Base-by-base conservation (phyloP, 1,140 invertebrate species). In the Drosophila ercepeae region DNA sequence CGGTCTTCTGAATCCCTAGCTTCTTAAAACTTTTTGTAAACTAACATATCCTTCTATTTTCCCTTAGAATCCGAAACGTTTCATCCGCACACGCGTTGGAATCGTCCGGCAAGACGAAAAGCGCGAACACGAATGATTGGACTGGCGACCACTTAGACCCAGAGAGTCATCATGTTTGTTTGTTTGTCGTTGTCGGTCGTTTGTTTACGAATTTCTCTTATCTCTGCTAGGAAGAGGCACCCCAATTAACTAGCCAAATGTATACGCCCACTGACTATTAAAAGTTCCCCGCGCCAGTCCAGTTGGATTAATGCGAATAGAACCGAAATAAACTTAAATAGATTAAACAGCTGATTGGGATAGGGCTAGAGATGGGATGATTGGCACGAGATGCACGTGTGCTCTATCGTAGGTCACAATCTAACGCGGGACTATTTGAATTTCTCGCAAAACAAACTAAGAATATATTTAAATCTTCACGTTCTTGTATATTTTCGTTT, bases 161-260 rank as follows among this genome's bases (percentile, higher is more conserved):
- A 36, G 59, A 45, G 53, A 45, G 54, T 59, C 59, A 58, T 13
- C 59, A 59, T 68, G 63, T 65, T 64, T 58, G 63, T 50, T 48
- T 54, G 50, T 27, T 58, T 55, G 51, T 18, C 13, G 2, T 2
- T 0, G 25, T n/a, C 16, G 64, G 53, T 59, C 46, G 68, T 71
- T 60, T 72, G 65, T 72, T 63, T 52, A 72, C 55, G 42, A 32
- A 46, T 71, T 23, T 27, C 13, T 19, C 67, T 72, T 72, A 72
- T 72, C 67, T 52, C 4, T 13, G 67, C 4, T n/a, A n/a, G 36
- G 5, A 7, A 39, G 36, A 39, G 36, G 67, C 67, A 44, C 68
- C 60, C 42, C 42, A 71, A 52, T 72, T 72, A 51, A 25, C 58
- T 27, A 60, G 39, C 58, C 51, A 72, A 46, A 36, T 52, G 19